Conservation (phyloP, 2,888 invertebrate genomes). For the Cephus runcator region DNA sequence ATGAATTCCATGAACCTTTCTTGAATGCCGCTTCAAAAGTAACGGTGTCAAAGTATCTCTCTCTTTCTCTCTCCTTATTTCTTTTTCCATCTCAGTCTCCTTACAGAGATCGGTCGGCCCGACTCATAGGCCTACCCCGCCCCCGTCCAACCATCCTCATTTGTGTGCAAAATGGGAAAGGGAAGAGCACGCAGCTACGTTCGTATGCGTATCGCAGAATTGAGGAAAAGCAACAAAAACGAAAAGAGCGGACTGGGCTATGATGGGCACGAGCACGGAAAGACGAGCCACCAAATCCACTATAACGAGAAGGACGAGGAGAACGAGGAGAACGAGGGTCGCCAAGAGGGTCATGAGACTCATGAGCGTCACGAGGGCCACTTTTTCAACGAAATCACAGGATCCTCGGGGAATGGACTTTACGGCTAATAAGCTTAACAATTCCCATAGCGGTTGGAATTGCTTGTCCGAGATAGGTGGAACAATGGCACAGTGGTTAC, state of each 20-base stretch:
- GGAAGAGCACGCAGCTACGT: too few species aligned
- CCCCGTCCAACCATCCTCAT: too few species aligned
- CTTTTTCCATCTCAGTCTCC: background rate
- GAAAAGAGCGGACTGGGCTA: background rate
- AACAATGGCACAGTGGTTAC: conserved; percentile 52
- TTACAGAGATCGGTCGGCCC: conserved; percentile 2
- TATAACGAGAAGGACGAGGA: too few species aligned
- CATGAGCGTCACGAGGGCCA: background rate
- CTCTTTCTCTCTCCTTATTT: conserved; percentile 10
- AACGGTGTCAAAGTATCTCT: conserved; percentile 38
- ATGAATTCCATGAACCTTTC: conserved; percentile 58
- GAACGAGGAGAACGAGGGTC: too few species aligned
- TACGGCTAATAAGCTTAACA: conserved; percentile 54
- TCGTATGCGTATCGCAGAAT: too few species aligned
- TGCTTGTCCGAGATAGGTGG: conserved; percentile 16
- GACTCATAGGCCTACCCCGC: too few species aligned
- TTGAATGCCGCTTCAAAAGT: conserved; percentile 58
- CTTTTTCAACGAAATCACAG: background rate
- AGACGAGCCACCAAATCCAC: background rate
- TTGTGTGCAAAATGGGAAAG: too few species aligned
- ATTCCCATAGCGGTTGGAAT: conserved; percentile 48
- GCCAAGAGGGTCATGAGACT: too few species aligned
- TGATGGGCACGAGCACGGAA: background rate
- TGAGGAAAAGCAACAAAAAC: background rate
- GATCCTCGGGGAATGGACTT: conserved; percentile 14